These are phyloP conservation scores for Asarcornis scutulata DNA, from an alignment of 2,113 vertebrate species.

Conservation along the genomic window DNA sequence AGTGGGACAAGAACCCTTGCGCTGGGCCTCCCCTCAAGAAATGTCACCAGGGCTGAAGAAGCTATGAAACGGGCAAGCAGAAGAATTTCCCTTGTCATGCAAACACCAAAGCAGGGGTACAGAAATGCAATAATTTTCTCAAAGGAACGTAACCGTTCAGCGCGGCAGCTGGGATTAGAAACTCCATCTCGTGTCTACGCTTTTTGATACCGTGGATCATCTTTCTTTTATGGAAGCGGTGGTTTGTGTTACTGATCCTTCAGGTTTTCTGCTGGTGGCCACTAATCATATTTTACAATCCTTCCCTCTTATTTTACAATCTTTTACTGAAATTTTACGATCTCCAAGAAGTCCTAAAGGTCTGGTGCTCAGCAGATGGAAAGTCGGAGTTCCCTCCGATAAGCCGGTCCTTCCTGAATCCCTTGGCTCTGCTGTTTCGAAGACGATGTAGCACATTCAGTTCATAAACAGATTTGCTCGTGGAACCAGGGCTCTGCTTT, in stretches of 20 bases:
- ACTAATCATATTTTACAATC: slow-evolving; percentile 29
- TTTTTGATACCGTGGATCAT: background rate
- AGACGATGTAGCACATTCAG: background rate
- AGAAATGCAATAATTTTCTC: background rate
- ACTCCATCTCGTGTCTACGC: background rate
- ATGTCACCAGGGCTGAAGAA: background rate
- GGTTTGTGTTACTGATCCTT: background rate
- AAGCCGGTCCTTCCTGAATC: background rate
- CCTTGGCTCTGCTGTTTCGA: background rate
- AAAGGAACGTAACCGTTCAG: background rate
- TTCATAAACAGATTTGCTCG: background rate
- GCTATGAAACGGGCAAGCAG: background rate
- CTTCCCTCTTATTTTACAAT: background rate
- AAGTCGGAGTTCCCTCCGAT: background rate
- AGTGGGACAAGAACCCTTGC: background rate
- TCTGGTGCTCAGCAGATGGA: background rate
- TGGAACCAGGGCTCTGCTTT: background rate
- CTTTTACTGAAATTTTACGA: background rate
- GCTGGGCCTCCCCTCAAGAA: background rate
- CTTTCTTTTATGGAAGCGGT: background rate
- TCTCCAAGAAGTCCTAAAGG: background rate
- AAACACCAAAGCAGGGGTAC: background rate
- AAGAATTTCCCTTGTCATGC: background rate
- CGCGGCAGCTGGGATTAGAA: background rate
- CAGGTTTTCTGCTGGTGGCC: slow-evolving; percentile 16